phyloP scores from a whole-genome alignment of 2,888 invertebrate genomes.

The Halictus quadricinctus region DNA sequence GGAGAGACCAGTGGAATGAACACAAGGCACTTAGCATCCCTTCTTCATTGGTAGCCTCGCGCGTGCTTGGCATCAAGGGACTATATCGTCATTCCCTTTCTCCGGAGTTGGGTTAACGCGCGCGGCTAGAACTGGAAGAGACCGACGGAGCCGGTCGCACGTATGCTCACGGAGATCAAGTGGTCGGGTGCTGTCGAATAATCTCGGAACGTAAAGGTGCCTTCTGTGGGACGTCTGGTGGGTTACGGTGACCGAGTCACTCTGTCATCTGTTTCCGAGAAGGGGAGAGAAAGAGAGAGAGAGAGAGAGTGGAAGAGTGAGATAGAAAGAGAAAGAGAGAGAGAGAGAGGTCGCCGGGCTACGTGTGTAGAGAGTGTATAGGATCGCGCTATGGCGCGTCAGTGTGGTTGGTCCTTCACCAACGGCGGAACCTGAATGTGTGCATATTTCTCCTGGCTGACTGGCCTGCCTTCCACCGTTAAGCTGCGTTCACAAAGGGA shows the following conservation, averaged over 20 bases:
- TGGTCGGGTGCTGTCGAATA: conserved; percentile 45
- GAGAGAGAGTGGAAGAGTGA: neutral
- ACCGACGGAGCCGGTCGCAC: conserved; percentile 16
- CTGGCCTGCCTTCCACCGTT: conserved; percentile 64
- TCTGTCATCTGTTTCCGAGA: conserved; percentile 74
- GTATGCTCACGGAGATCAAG: conserved; percentile 39
- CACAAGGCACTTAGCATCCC: conserved; percentile 25
- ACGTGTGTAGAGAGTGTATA: conserved; percentile 38
- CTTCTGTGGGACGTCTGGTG: conserved; percentile 55
- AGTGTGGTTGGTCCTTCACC: conserved; percentile 64
- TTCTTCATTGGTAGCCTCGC: conserved; percentile 29
- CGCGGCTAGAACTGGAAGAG: conserved; percentile 13
- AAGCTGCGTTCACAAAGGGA: conserved; percentile 69
- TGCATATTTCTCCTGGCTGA: conserved; percentile 68
- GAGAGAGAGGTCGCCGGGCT: neutral
- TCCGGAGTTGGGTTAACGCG: conserved; percentile 24
- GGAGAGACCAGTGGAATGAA: conserved; percentile 22
- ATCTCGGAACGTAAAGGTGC: conserved; percentile 41
- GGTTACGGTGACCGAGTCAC: conserved; percentile 65
- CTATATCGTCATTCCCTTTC: conserved; percentile 40
- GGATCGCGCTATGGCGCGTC: conserved; percentile 57
- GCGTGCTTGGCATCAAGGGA: conserved; percentile 29
- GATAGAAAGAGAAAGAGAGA: neutral
- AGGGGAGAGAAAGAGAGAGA: conserved; percentile 37
- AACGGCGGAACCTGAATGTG: conserved; percentile 71